Conservation (phyloP, 2,113 vertebrate species). For the Equus quagga region DNA sequence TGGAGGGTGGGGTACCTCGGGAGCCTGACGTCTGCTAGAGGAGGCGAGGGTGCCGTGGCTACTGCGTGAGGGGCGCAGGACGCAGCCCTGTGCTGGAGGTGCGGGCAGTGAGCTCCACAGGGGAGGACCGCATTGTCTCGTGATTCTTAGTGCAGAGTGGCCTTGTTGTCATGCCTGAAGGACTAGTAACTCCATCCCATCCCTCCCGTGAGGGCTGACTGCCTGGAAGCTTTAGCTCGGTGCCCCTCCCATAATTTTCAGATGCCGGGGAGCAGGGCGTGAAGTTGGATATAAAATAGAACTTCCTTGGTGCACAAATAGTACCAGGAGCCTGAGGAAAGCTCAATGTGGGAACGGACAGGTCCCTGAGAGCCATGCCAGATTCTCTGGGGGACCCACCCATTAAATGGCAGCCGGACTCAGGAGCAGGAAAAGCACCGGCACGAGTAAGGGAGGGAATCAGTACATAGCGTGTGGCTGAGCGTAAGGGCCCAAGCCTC, state of each 20-base stretch:
- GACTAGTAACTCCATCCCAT: neutral
- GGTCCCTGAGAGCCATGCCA: neutral
- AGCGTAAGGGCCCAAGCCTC: rapidly evolving
- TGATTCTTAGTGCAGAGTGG: rapidly evolving
- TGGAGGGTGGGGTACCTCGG: neutral
- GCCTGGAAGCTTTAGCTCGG: neutral
- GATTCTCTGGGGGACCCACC: neutral
- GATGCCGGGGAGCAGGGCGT: neutral
- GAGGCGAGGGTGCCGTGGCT: neutral
- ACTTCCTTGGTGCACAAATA: neutral
- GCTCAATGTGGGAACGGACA: too few species aligned
- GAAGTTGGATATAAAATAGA: neutral
- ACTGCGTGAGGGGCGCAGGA: too few species aligned
- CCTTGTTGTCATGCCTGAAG: rapidly evolving
- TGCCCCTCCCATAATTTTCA: neutral
- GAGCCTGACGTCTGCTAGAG: neutral
- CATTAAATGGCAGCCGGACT: too few species aligned
- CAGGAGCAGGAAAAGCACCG: neutral
- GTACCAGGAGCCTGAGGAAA: neutral
- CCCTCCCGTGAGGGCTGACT: neutral
- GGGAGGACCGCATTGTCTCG: neutral
- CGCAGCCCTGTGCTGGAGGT: neutral
- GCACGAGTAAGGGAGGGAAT: neutral
- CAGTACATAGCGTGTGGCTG: rapidly evolving
- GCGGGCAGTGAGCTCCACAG: too few species aligned